Conservation (phyloP, 2,113 vertebrate genomes). For the Stigmatopora nigra region DNA sequence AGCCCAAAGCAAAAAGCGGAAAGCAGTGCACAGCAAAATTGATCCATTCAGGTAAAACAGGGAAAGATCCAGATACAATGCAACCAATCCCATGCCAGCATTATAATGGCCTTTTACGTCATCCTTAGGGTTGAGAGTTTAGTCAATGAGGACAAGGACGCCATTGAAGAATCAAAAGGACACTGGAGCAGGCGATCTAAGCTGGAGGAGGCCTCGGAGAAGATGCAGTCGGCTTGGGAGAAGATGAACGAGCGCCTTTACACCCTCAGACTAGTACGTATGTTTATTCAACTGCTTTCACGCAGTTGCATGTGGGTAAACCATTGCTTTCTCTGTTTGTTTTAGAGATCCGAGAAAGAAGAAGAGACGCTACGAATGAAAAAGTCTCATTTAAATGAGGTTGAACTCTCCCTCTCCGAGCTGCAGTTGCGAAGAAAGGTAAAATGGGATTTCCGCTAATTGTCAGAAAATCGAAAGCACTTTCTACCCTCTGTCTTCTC, state of each 20-base stretch:
- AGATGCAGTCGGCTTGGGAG: slow-evolving; percentile 22
- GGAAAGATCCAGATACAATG: background rate
- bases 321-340: slow-evolving; percentile 15
- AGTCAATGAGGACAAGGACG: slow-evolving; percentile 27
- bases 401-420: slow-evolving; percentile 45
- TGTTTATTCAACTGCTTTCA: background rate
- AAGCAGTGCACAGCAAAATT: slow-evolving; percentile 22
- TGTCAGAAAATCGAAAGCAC: background rate
- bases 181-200: slow-evolving; percentile 9
- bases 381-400: slow-evolving; percentile 49
- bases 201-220: slow-evolving; percentile 23
- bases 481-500: background rate
- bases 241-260: slow-evolving; percentile 30
- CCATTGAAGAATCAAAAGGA: slow-evolving; percentile 25
- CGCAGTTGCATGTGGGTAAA: background rate
- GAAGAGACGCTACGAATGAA: slow-evolving; percentile 43
- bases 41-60: slow-evolving; percentile 43
- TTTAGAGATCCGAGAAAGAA: slow-evolving; percentile 49
- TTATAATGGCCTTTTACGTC: background rate
- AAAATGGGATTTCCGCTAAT: background rate
- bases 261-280: slow-evolving; percentile 40
- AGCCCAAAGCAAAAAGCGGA: slow-evolving; percentile 4
- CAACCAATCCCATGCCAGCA: background rate
- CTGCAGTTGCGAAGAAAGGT: slow-evolving; percentile 57
- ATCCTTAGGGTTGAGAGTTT: slow-evolving; percentile 14